phyloP scores from a whole-genome alignment of 35 echinoderm and acorn worm genomes.

The Lytechinus pictus region DNA sequence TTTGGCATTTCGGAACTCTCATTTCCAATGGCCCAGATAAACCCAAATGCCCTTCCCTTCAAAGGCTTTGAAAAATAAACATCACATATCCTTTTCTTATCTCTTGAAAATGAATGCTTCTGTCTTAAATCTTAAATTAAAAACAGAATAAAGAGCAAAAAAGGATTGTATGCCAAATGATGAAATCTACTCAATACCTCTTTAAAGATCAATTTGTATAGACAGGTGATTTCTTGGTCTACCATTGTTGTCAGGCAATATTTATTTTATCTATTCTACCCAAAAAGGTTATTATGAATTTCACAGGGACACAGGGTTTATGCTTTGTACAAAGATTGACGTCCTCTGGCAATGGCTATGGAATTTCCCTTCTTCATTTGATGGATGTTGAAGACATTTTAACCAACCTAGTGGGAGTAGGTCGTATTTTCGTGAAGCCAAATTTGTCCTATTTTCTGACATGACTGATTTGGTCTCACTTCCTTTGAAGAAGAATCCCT shows the following conservation, averaged over 20 bases:
- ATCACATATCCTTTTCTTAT: background rate
- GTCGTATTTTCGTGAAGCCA: background rate
- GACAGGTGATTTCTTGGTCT: background rate
- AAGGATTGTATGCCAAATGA: background rate
- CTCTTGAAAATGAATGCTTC: background rate
- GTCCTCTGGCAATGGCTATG: background rate
- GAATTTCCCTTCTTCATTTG: background rate
- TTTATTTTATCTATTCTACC: too few relatives aligned
- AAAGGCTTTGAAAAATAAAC: background rate
- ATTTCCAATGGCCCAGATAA: background rate
- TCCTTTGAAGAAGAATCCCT: background rate
- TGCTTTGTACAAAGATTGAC: background rate
- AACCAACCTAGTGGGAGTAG: background rate
- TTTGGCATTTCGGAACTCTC: background rate
- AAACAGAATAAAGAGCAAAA: background rate
- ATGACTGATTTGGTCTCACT: background rate
- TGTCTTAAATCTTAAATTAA: background rate
- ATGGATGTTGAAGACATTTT: constrained; percentile 4
- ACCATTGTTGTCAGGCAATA: background rate
- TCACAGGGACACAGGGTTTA: background rate
- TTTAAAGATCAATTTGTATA: background rate
- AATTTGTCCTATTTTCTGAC: constrained; percentile 8
- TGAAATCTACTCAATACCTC: background rate
- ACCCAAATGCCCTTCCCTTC: background rate
- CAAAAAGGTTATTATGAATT: too few relatives aligned